Evolutionary conservation across 2,113 vertebrate genomes (phyloP).

Genomic region (Ptyas mucosa): DNA sequence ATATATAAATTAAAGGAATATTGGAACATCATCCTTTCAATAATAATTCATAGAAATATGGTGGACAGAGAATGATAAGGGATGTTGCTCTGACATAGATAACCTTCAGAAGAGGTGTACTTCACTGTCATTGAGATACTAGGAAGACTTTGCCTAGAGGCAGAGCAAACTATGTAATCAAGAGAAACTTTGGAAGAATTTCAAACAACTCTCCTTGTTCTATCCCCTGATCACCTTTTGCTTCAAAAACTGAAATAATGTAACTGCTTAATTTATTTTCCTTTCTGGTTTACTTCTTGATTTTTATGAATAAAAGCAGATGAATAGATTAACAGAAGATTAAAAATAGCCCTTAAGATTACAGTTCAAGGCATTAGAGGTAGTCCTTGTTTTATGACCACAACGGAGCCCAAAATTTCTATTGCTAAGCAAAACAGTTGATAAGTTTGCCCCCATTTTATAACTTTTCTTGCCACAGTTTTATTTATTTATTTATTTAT

Average conservation of each 20-base stretch:
- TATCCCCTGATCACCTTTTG: neutral
- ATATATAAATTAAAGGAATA: neutral
- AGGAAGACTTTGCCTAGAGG: neutral
- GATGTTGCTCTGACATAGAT: conserved; percentile 32
- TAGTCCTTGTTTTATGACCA: no score
- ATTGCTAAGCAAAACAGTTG: neutral
- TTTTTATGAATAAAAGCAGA: neutral
- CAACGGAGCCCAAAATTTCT: no score
- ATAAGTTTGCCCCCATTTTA: neutral
- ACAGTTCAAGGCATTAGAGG: neutral
- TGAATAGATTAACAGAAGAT: no score
- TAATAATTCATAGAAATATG: conserved; percentile 14
- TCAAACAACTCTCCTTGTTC: neutral
- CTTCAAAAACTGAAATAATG: neutral
- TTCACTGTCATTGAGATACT: neutral
- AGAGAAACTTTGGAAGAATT: conserved; percentile 23
- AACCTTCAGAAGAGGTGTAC: neutral
- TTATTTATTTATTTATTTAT: no score
- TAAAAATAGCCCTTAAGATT: neutral
- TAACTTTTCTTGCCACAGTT: neutral
- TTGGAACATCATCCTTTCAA: neutral
- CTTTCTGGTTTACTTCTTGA: neutral
- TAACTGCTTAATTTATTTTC: neutral
- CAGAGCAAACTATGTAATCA: conserved; percentile 30
- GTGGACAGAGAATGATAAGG: conserved; percentile 31